These are phyloP conservation scores for Vespertilio murinus DNA, from an alignment of 2,797 vertebrate genomes.

Conservation along the genomic window DNA sequence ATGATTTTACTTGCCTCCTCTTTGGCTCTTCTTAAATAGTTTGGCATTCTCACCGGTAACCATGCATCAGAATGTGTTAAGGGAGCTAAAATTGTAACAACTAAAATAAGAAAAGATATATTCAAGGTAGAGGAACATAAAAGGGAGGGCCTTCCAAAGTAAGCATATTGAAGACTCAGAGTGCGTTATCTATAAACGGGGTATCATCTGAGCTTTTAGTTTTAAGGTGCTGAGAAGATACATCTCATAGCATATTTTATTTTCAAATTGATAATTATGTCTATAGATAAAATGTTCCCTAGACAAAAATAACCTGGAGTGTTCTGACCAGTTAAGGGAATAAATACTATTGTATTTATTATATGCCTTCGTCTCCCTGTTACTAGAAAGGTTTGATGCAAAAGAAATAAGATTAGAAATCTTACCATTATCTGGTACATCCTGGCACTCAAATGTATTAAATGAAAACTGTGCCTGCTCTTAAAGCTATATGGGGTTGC, in stretches of 20 bases:
- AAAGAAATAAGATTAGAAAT: conserved; percentile 37
- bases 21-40: conserved; percentile 9
- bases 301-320: conserved; percentile 9
- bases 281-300: not conserved
- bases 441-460: not conserved
- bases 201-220: conserved; percentile 18
- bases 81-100: conserved; percentile 37
- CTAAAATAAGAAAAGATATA: conserved; percentile 30
- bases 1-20: conserved; percentile 36
- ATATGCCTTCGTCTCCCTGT: not conserved
- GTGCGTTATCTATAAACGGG: not conserved
- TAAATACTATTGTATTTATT: conserved; percentile 7
- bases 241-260: conserved; percentile 8
- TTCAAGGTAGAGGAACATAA: not conserved
- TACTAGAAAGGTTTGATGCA: not conserved
- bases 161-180: not conserved
- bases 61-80: not conserved
- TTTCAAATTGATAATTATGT: conserved; percentile 17
- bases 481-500: conserved; percentile 1
- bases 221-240: not conserved
- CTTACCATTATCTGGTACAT: not conserved
- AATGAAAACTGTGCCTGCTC: not conserved
- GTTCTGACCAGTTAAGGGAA: conserved; percentile 23
- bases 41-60: conserved; percentile 2
- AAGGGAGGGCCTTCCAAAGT: not conserved